These are phyloP conservation scores for Ia io DNA, from an alignment of 2,113 vertebrate species.

Conservation along the genomic window DNA sequence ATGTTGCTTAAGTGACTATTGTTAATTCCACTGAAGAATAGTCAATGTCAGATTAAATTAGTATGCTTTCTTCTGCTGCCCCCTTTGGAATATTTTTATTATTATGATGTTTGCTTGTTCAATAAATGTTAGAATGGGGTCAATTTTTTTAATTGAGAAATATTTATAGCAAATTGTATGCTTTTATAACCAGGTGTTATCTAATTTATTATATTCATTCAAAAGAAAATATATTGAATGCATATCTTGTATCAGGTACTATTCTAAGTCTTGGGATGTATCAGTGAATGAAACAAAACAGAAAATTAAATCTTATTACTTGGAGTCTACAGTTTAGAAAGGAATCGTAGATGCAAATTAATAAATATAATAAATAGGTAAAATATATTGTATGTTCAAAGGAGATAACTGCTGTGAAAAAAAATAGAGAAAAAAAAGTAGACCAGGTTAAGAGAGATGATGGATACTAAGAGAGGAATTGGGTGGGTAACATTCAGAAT, in stretches of 20 bases:
- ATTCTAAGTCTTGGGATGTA: not conserved
- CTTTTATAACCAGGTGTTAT: not conserved
- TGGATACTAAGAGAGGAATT: accelerated
- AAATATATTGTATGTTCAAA: not conserved
- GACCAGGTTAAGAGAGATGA: accelerated
- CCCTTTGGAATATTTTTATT: not conserved
- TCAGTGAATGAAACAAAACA: not conserved
- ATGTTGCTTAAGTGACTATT: not conserved
- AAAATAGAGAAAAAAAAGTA: not conserved
- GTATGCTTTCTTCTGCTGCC: not conserved
- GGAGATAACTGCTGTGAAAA: not conserved
- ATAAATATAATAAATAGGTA: not conserved
- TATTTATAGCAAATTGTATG: not conserved
- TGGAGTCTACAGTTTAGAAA: not conserved
- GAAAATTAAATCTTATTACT: not conserved
- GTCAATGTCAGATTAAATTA: not conserved
- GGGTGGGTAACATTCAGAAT: not conserved
- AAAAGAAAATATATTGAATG: not conserved
- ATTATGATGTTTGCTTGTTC: not conserved
- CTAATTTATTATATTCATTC: not conserved
- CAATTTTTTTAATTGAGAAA: not conserved
- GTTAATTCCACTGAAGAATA: not conserved
- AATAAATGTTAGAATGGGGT: not conserved
- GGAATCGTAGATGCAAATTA: not conserved
- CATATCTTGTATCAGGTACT: not conserved